Evolutionary conservation across 2,113 vertebrate species (phyloP).

Genomic region (Cervus canadensis): DNA sequence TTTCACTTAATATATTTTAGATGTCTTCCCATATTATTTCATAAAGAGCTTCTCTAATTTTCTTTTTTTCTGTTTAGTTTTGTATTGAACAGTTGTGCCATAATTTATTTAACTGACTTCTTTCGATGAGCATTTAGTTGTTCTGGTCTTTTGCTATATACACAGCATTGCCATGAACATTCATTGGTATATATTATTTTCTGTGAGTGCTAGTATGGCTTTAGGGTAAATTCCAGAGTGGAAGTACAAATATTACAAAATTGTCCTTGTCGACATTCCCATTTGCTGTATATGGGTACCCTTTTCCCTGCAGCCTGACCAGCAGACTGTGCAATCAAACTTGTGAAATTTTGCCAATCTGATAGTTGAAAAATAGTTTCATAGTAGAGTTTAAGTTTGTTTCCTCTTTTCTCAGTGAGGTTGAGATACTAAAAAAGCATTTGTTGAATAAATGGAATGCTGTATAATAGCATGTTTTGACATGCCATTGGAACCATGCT

Average conservation of each 20-base stretch:
- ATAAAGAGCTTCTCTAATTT: neutral
- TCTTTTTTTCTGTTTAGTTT: neutral
- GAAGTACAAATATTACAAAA: neutral
- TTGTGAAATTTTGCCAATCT: neutral
- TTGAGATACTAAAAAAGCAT: neutral
- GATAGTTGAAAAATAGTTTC: slow-evolving; percentile 21
- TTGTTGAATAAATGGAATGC: slow-evolving; percentile 17
- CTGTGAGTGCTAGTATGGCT: neutral
- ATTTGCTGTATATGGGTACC: neutral
- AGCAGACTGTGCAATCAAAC: neutral
- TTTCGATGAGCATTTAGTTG: neutral
- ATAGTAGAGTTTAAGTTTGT: neutral
- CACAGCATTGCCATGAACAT: neutral
- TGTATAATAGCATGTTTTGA: neutral
- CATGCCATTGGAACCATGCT: fast-evolving
- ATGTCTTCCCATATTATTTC: neutral
- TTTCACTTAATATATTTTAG: neutral
- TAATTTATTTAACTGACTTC: neutral
- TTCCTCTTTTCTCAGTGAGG: neutral
- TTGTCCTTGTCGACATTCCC: neutral
- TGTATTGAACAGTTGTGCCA: neutral
- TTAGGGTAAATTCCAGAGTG: neutral
- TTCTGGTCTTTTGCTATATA: neutral
- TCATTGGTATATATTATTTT: neutral
- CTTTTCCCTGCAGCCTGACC: neutral